Evolutionary conservation across 2,888 invertebrate species (phyloP), one percentile per base, ranked within the genome.

Genomic region (Clusia tigrina): DNA sequence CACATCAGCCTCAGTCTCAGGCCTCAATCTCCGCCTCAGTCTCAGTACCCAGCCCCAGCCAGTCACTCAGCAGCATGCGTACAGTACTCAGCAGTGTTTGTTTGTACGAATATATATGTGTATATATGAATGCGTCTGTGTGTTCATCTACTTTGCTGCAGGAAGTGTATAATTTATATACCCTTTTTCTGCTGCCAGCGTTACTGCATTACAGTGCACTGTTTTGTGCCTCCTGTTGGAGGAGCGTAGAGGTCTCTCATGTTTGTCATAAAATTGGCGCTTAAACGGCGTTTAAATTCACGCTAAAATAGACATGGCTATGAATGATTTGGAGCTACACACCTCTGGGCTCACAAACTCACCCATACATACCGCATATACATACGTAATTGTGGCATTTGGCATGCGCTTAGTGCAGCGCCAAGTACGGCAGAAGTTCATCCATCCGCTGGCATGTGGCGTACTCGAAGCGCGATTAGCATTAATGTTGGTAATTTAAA

Each of bases 201-300:
- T n/a, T n/a, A n/a, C n/a, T n/a, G n/a, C n/a, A n/a, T n/a, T n/a
- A n/a, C n/a, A n/a, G n/a, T n/a, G n/a, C n/a, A n/a, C n/a, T n/a
- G n/a, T 15, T n/a, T 15, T 42, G n/a, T n/a, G 42, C 32, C 9
- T 6, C 12, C n/a, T 42, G 42, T 42, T 15, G n/a, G 9, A 15
- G 42, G 42, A 15, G 42, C n/a, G 32, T n/a, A 3, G 42, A 42
- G 32, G 12, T 32, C 12, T 3, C 60, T 60, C 42, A 38, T 54
- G 46, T n/a, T 56, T 61, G 55, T 53, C 60, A 51, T 61, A 55
- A 61, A 61, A 61, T 55, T 51, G 56, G 60, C 38, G 60, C 55
- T 55, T 55, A 55, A 55, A 51, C 26, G 37, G 51, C 55, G 42
- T 53, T 61, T 54, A 54, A 60, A 54, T 56, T 38, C 20, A 42